Evolutionary conservation across 2,113 vertebrate genomes (phyloP), one percentile per base, ranked within the genome.

Genomic region (Capreolus pygargus): DNA sequence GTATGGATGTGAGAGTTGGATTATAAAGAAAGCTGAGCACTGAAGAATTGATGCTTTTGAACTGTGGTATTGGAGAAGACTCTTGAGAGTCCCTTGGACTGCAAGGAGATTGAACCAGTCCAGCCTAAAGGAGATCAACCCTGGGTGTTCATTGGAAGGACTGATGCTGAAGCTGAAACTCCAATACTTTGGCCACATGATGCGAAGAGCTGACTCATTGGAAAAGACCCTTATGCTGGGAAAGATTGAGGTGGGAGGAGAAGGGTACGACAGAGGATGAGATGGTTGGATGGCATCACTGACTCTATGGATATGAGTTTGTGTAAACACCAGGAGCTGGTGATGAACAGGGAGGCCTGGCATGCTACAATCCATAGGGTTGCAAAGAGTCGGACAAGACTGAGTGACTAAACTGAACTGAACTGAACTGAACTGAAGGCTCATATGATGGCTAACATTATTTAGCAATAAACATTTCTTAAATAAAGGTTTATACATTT

Each of bases 201-300:
- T 36, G 33, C 3, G 1, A n/a, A 67, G 33, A 67, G 33, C 16
- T n/a, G 33, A 67, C n/a, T 67, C 64, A 36, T 67, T 36, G 33
- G 17, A 67, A 67, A 67, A 67, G 17, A 36, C 64, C 33, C 17
- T 36, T 8, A 67, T 36, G 9, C n/a, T 67, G 17, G 64, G 64
- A 36, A 36, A 67, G 64, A 67, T 5, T 67, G n/a, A 36, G 17
- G 17, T 36, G 64, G 33, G 33, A 67, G 4, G 17, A 67, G 33
- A 67, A 67, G 8, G 8, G 17, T 17, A 36, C 0, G 0, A 36
- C 33, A 67, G 64, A 0, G 8, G 4, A 67, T 0, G 8, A 67
- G 17, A 36, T 5, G 17, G 4, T 36, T 67, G 33, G 33, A 67
- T 67, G 64, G 17, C 8, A 67, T 67, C 64, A 21, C 4, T 21